phyloP scores from a whole-genome alignment of 2,113 vertebrate genomes.

The Pollimyrus isidori region DNA sequence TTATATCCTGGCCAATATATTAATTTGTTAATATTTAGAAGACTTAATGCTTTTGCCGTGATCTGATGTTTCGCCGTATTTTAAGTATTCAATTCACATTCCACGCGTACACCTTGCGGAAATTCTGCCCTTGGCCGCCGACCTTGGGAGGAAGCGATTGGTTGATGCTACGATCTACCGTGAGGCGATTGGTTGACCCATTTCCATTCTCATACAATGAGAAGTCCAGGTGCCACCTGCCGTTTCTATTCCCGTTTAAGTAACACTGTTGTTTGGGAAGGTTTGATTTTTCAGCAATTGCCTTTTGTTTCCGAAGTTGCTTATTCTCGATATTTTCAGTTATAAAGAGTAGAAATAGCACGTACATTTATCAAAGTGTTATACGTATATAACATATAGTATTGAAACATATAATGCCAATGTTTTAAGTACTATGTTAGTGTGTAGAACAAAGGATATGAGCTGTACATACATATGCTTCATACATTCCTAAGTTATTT shows the following conservation, averaged over 20 bases:
- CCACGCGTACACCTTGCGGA: background rate
- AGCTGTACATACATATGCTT: background rate
- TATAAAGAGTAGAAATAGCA: background rate
- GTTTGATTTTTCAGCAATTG: background rate
- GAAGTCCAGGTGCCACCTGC: slow-evolving; percentile 13
- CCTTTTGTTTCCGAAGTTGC: background rate
- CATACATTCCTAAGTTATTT: background rate
- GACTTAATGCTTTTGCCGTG: background rate
- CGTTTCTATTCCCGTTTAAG: background rate
- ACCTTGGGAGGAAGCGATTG: slow-evolving; percentile 9
- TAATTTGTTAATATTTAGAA: background rate
- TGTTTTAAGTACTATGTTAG: background rate
- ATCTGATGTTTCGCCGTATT: background rate
- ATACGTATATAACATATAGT: background rate
- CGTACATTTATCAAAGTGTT: background rate
- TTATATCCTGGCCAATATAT: background rate
- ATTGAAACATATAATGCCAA: background rate
- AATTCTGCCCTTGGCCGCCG: background rate
- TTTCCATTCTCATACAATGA: background rate
- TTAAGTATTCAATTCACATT: background rate
- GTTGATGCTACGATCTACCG: background rate
- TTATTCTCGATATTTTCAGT: background rate
- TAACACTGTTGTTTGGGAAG: slow-evolving; percentile 1
- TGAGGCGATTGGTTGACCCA: slow-evolving; percentile 21
- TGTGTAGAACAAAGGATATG: background rate